Evolutionary conservation across 2,113 vertebrate species (phyloP), one percentile per base, ranked within the genome.

Genomic region (Seriola aureovittata): DNA sequence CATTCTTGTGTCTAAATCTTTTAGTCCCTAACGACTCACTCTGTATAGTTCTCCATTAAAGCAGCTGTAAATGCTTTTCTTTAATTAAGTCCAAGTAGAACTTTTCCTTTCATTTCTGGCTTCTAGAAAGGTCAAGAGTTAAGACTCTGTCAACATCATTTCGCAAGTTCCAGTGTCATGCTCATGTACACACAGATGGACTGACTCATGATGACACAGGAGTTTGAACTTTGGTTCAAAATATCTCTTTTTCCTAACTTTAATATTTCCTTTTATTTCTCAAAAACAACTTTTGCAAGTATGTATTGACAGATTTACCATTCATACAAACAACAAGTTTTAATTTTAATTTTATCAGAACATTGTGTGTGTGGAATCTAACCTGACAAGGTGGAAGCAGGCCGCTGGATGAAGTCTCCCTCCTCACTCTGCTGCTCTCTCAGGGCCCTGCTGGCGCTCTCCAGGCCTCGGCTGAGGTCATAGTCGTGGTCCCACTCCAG

Each of bases 401-500:
- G 85, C 3, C 96, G 95, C 85, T 95, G 93, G 74, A 96, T 93
- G 93, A 97, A 92, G 78, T 93, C 92, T 5, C 87, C 96, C 59
- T 95, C 96, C 52, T 97, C 96, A 0, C 95, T 96, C 69, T 93
- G 95, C 54, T 97, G 96, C 65, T 97, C 97, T 1, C 96, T 94
- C 57, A 97, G 93, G 0, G 93, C 93, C 79, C 92, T 94, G 90
- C 93, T 89, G 80, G 93, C 88, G 1, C 96, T 97, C 94, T 99
- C 98, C 79, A 99, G 94, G 23, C 97, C 97, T 19, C 97, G 97
- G 89, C 97, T 99, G 88, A 99, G 95, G 93, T 99, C 98, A 0
- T 99, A 99, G 91, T 99, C 98, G 5, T 99, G 98, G 93, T 99
- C 99, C 98, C 99, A 99, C 92, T 99, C 99, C 92, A 99, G 93